phyloP scores from a whole-genome alignment of 2,113 vertebrate species.

The Machaerirhynchus nigripectus region DNA sequence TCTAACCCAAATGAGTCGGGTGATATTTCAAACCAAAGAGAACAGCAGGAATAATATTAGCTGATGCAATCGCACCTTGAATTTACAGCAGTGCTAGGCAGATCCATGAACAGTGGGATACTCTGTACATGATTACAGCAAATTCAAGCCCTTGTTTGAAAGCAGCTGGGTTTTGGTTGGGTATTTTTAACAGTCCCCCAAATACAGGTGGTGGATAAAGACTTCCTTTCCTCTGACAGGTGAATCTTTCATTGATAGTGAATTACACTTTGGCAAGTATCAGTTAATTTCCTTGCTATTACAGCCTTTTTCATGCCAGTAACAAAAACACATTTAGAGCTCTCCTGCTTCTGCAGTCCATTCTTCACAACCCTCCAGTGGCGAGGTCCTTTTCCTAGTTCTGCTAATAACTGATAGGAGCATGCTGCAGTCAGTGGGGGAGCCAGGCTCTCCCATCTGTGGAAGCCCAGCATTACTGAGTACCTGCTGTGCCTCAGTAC shows the following conservation, averaged over 20 bases:
- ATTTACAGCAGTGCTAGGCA: conserved; percentile 28
- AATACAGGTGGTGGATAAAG: conserved; percentile 4
- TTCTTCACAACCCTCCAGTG: neutral
- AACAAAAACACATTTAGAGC: neutral
- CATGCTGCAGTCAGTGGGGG: neutral
- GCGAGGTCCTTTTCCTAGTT: neutral
- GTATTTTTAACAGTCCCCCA: neutral
- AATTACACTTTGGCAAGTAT: neutral
- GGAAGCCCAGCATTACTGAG: neutral
- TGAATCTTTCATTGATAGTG: neutral
- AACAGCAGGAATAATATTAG: neutral
- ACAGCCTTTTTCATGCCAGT: neutral
- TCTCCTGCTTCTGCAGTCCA: neutral
- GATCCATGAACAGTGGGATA: neutral
- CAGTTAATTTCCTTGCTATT: neutral
- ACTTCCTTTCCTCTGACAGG: neutral
- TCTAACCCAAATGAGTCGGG: neutral
- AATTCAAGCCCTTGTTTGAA: conserved; percentile 21
- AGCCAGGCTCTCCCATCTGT: neutral
- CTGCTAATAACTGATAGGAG: neutral
- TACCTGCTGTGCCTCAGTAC: neutral
- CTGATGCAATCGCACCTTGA: conserved; percentile 34
- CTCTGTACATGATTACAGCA: neutral
- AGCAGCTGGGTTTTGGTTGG: neutral
- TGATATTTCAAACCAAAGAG: conserved; percentile 19